These are phyloP conservation scores for Bombus haemorrhoidalis DNA, from an alignment of 1,140 invertebrate genomes.

Conservation along the genomic window DNA sequence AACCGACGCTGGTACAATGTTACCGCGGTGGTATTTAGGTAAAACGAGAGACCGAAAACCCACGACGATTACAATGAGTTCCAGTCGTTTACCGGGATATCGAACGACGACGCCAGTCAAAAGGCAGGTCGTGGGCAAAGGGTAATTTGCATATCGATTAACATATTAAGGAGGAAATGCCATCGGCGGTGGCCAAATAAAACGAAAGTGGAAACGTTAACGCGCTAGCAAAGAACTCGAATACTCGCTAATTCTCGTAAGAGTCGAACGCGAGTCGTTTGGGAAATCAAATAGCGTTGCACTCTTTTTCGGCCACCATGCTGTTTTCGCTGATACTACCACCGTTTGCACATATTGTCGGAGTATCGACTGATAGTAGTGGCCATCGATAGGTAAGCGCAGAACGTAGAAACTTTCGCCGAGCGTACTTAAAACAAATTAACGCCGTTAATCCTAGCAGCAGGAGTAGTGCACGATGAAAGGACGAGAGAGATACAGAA, in stretches of 20 bases:
- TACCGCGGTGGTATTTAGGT: not conserved
- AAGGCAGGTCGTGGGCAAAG: not conserved
- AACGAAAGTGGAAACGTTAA: slow-evolving; percentile 5
- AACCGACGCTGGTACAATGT: not conserved
- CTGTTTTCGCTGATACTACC: not conserved
- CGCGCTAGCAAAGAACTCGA: slow-evolving; percentile 32
- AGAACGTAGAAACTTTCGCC: slow-evolving; percentile 61
- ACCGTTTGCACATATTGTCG: not conserved
- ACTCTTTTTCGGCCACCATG: too few species aligned
- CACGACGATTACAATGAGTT: not conserved
- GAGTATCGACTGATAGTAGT: slow-evolving; percentile 59
- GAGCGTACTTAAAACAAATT: slow-evolving; percentile 75
- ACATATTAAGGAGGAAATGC: slow-evolving; percentile 33
- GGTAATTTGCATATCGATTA: slow-evolving; percentile 46
- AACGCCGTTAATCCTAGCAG: slow-evolving; percentile 72
- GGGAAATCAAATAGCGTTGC: slow-evolving; percentile 23
- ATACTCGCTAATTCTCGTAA: slow-evolving; percentile 20
- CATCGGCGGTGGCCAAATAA: not conserved
- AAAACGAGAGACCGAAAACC: not conserved
- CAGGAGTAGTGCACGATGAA: slow-evolving; percentile 9
- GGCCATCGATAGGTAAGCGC: slow-evolving; percentile 59
- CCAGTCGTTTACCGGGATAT: not conserved
- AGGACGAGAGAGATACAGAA: slow-evolving; percentile 13
- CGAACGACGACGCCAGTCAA: slow-evolving; percentile 1
- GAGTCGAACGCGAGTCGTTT: slow-evolving; percentile 8